Base-by-base conservation (phyloP, 2,888 invertebrate genomes). In the Camponotus fellah region DNA sequence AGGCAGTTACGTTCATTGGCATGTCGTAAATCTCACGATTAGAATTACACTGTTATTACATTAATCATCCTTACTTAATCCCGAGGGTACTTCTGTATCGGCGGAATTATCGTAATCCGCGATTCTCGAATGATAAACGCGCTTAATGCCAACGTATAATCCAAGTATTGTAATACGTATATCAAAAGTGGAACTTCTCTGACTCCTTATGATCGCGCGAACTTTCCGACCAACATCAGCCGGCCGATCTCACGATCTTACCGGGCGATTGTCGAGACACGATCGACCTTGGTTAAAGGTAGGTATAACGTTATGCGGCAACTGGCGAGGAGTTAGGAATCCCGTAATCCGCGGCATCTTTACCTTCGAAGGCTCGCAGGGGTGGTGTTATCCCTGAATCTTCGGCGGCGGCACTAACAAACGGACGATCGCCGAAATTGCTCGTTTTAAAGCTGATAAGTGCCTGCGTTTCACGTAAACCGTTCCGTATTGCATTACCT, bases 291-390 rank as follows among this genome's bases (percentile, higher is more conserved):
- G 83, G 86, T 86, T 81, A 85, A 81, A 90, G 85, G 86, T 85
- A 87, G 81, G 85, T 83, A 84, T 82, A 87, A 85, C 86, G 90
- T 87, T 87, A 87, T 83, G 79, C 82, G 82, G 82, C 82, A 81
- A 84, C 80, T 62, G 85, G 82, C 71, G 81, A 82, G 87, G 85
- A 87, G 85, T 66, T 83, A 88, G 89, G 91, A 91, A 91, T 90
- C 90, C 88, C 87, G 88, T 88, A 89, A 92, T 91, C 87, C 91
- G 91, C 92, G 91, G 91, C 89, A 90, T 91, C 92, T 91, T 87
- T 80, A 79, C 84, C 76, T 80, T 83, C 84, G 82, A 87, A 86
- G 84, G 87, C 83, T 87, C 87, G 74, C 64, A 87, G 83, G 87
- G 89, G 88, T 86, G 85, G 88, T 82, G 87, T 91, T 91, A 89